Base-by-base conservation (phyloP, 53 echinoderm and acorn worm genomes). In the Pentamera pediparva region DNA sequence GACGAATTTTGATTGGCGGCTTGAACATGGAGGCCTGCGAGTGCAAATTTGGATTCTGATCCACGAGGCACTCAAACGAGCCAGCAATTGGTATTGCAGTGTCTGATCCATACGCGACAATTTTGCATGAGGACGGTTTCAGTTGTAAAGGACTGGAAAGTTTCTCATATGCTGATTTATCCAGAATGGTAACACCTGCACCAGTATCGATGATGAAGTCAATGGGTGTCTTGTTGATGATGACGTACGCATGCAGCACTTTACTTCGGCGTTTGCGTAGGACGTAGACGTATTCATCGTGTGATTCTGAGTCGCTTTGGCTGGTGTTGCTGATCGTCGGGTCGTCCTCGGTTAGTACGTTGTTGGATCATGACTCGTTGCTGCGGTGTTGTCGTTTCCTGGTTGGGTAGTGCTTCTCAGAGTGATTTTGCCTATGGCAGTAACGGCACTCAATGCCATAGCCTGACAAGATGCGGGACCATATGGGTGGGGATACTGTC, bases 401-500 rank as follows among this genome's bases (percentile, higher is more conserved):
- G 30, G 70, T 58, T 5, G 2, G 22, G 64, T 64, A 75, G 8
- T 74, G 37, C 30, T 61, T 52, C 2, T 35, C 39, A 62, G 63
- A 82, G 64, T 82, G 75, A 43, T 64, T 82, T 19, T 48, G 48
- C 38, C 62, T 74, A 47, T 82, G 32, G 21, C 82, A 75, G 9
- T 61, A 59, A n/a, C 27, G 17, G 56, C 75, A 75, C 24, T 39
- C 41, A 35, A 62, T 75, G 27, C 65, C 64, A 54, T 62, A 62
- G 78, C 71, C 51, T 71, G 84, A 62, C 84, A 84, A n/a, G 53
- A 52, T 51, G 72, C 53, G 7, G 71, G 71, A 17, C 71, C 71
- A 20, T 51, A 35, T 33, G 72, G 72, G 72, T 71, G 72, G 13
- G 54, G 72, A 32, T 52, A 52, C 33, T 34, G 35, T 52, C 54